Conservation (phyloP, 2,888 invertebrate genomes). For the Erynnis tages region DNA sequence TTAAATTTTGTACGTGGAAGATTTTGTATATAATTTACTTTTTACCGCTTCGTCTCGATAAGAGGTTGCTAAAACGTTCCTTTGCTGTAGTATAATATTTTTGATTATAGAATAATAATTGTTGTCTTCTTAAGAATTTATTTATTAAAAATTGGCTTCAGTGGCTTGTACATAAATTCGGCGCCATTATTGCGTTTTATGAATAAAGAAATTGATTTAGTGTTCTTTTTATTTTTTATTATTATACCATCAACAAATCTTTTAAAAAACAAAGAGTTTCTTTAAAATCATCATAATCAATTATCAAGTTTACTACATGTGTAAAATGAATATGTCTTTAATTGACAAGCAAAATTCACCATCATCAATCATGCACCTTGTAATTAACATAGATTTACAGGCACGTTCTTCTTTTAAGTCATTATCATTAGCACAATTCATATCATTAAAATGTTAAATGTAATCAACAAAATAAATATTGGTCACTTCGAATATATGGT, state of each 20-base stretch:
- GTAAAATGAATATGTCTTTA: too few relatives aligned
- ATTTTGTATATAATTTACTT: constrained; percentile 2
- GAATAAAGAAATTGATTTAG: constrained; percentile 19
- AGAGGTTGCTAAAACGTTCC: constrained; percentile 20
- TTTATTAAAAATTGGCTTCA: constrained; percentile 23
- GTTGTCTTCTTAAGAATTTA: constrained; percentile 21
- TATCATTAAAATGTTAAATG: too few relatives aligned
- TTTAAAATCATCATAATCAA: too few relatives aligned
- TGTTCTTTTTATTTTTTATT: not conserved
- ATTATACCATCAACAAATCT: not conserved
- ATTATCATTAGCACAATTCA: too few relatives aligned
- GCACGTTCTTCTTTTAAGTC: too few relatives aligned
- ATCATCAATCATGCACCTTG: too few relatives aligned
- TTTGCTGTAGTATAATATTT: constrained; percentile 18
- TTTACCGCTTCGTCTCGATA: constrained; percentile 10
- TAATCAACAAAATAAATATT: too few relatives aligned
- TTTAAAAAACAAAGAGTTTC: too few relatives aligned
- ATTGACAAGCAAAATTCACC: too few relatives aligned
- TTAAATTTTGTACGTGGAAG: not conserved
- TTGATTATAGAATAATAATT: constrained; percentile 16
- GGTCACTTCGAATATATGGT: too few relatives aligned
- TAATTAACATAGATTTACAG: too few relatives aligned
- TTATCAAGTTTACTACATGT: too few relatives aligned
- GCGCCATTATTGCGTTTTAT: constrained; percentile 24
- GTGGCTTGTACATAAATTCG: constrained; percentile 24